Conservation (phyloP, 2,888 invertebrate genomes). For the Mythimna albipuncta region DNA sequence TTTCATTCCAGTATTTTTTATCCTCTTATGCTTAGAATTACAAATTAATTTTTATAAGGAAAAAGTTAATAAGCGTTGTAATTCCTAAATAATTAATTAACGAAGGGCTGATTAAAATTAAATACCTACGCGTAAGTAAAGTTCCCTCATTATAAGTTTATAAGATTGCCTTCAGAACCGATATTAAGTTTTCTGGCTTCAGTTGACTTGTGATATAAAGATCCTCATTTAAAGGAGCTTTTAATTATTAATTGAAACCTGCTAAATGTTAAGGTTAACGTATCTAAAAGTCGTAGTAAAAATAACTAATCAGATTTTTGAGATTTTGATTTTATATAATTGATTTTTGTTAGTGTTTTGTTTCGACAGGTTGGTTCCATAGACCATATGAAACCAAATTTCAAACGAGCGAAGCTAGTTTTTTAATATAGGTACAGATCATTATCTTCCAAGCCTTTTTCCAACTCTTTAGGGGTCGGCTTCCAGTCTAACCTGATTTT, state of each 20-base stretch:
- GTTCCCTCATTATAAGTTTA: slow-evolving; percentile 22
- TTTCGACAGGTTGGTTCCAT: no score
- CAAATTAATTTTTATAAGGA: not conserved
- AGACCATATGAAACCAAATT: no score
- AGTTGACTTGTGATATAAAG: not conserved
- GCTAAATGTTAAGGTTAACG: no score
- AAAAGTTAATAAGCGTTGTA: not conserved
- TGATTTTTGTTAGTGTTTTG: not conserved
- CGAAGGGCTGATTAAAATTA: slow-evolving; percentile 4
- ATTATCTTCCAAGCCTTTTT: no score
- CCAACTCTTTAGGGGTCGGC: no score
- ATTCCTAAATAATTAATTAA: not conserved
- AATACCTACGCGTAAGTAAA: not conserved
- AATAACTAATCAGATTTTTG: not conserved
- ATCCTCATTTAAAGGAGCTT: slow-evolving; percentile 3
- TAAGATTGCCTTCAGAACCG: not conserved
- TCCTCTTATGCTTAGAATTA: not conserved
- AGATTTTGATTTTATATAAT: not conserved
- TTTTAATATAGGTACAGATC: no score
- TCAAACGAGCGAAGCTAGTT: no score
- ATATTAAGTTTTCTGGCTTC: slow-evolving; percentile 13
- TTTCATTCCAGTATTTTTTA: not conserved
- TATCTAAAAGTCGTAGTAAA: not conserved
- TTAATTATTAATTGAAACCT: slow-evolving; percentile 6
- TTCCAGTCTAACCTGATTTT: no score